phyloP scores from a whole-genome alignment of 2,113 vertebrate species.

The Pardalotus punctatus region DNA sequence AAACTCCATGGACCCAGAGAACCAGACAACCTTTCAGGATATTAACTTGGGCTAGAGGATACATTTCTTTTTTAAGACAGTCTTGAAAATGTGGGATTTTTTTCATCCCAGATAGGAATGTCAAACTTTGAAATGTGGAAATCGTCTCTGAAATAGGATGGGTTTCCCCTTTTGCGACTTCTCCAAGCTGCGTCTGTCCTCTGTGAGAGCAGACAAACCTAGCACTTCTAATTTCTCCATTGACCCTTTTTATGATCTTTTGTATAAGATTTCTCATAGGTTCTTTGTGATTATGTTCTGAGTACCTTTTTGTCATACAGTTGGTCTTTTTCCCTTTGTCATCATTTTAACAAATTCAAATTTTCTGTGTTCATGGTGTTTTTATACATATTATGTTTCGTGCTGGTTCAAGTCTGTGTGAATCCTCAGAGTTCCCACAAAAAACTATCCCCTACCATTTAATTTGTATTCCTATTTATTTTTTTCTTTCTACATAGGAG shows the following conservation, averaged over 20 bases:
- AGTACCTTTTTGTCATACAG: not conserved
- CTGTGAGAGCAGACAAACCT: not conserved
- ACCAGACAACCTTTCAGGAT: not conserved
- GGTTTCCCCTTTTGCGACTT: not conserved
- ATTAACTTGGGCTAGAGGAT: not conserved
- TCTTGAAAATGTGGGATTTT: not conserved
- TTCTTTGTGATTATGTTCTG: not conserved
- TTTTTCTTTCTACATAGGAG: constrained; percentile 66
- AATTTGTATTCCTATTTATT: not conserved
- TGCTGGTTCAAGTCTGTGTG: not conserved
- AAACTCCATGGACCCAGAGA: not conserved
- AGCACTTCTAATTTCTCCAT: not conserved
- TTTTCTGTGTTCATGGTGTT: not conserved
- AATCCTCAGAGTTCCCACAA: not conserved
- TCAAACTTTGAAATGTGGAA: not conserved
- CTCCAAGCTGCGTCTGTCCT: not conserved
- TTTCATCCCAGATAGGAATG: not conserved
- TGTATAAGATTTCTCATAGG: not conserved
- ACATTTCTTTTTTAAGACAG: not conserved
- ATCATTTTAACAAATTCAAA: not conserved
- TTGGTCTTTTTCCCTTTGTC: not conserved
- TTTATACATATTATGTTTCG: not conserved
- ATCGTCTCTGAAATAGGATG: not conserved
- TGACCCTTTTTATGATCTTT: rapidly evolving
- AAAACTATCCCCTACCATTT: not conserved